Percentiles rank a stretch among this genome's conserved stretches.
These are phyloP conservation scores for Liasis olivaceus DNA, from an alignment of 2,797 vertebrate species.

Conservation along the genomic window DNA sequence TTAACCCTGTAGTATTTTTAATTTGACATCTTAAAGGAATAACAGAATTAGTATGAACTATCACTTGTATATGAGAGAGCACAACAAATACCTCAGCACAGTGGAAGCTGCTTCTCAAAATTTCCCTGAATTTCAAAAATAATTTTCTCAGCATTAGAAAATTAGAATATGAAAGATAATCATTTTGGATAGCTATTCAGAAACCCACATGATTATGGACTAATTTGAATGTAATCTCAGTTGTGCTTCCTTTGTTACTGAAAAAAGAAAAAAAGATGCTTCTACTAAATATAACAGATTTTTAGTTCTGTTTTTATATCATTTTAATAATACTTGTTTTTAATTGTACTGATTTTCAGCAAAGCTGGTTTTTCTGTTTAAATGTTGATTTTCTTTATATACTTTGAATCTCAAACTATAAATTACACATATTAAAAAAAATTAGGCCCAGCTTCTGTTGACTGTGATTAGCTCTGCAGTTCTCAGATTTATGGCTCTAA, in stretches of 20 bases:
- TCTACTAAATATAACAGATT: background rate
- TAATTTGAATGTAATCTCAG: background rate
- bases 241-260: background rate
- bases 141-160: background rate
- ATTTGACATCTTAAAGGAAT: constrained; percentile 11
- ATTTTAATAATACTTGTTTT: background rate
- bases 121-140: background rate
- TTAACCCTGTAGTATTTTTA: constrained; percentile 25
- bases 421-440: background rate
- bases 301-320: background rate
- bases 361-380: background rate
- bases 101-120: background rate
- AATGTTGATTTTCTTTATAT: background rate
- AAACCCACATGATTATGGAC: background rate
- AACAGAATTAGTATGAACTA: background rate
- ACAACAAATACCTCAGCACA: background rate
- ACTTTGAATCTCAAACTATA: background rate
- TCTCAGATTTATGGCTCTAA: background rate
- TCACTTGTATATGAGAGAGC: background rate
- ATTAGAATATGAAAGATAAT: background rate
- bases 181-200: background rate
- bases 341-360: background rate
- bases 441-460: background rate
- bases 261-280: background rate
- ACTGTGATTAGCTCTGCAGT: background rate